Evolutionary conservation across 37 sponge, comb jelly and placozoan species (phyloP), one percentile per base, ranked within the genome.

Genomic region (Geodia barretti): DNA sequence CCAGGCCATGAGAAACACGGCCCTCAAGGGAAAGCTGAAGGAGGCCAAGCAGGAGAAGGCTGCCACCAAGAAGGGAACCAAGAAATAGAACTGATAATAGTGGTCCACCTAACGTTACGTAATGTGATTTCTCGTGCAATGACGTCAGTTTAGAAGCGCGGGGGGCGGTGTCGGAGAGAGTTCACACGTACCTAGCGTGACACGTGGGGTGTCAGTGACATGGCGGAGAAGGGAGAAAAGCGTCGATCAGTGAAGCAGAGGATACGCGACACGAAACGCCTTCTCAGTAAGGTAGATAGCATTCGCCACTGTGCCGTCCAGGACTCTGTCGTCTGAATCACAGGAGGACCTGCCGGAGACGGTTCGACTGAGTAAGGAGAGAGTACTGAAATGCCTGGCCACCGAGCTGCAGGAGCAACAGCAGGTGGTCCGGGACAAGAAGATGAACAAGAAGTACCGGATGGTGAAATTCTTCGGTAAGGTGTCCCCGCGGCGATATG

Each of bases 401-500:
- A 29, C 34, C 24, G 78, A 77, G 39, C 41, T 77, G 21, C 0
- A 17, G 11, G 72, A 77, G 25, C 58, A 70, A 61, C 72, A 40
- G 19, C 36, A 39, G 25, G 72, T 61, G 0, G 36, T 29, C 23
- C 37, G 43, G 19, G 38, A 39, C 24, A 69, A 62, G 64, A 85
- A 85, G 39, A 0, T 85, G 25, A n/a, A 60, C 29, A 85, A 77
- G 24, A 85, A 77, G 43, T 85, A 85, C 64, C 60, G 72, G 29
- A 85, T 77, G 78, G 78, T 85, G 11, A 85, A 77, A 62, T 85
- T 85, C 42, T 85, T 85, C 71, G 85, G 85, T 77, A 37, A 71
- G 85, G 54, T n/a, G n/a, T n/a, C n/a, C n/a, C n/a, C n/a, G n/a
- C n/a, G n/a, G n/a, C n/a, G n/a, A n/a, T n/a, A n/a, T n/a, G n/a